Conservation (phyloP, 2,113 vertebrate species). For the pig (Sus scrofa) region T2T-Sscrofa CM000816.6:17173001-17173500, state of each 20-base stretch:
- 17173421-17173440: no score
- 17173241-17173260: neutral
- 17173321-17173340: neutral
- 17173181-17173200: neutral
- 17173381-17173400: no score
- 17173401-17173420: no score
- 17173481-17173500: no score
- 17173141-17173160: constrained; percentile 43
- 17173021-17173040: neutral
- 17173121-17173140: constrained; percentile 17
- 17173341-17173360: neutral
- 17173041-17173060: constrained; percentile 18
- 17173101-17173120: neutral
- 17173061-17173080: neutral
- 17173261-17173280: neutral
- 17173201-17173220: neutral
- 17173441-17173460: no score
- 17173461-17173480: no score
- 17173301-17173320: neutral
- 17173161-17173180: neutral
- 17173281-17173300: neutral
- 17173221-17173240: neutral
- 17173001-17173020: constrained; percentile 24
- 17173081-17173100: constrained; percentile 44
- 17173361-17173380: no score